Conservation (phyloP, 2,797 vertebrate species). For the Pygocentrus nattereri region DNA sequence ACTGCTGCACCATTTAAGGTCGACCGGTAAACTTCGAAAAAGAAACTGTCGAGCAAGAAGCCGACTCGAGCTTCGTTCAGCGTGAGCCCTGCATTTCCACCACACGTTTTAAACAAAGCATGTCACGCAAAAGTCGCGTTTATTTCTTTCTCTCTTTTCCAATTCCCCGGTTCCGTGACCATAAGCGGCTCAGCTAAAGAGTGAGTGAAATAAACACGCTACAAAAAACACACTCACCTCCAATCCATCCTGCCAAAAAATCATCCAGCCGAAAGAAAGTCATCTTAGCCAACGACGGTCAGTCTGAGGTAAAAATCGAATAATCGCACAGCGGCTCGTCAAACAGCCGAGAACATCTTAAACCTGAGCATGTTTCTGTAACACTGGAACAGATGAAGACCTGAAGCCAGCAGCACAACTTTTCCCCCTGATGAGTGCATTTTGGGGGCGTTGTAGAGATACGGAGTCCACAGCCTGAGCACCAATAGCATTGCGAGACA, state of each 20-base stretch:
- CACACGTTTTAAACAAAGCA: too few species aligned
- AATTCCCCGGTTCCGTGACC: too few species aligned
- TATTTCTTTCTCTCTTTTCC: not conserved
- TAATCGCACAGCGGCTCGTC: not conserved
- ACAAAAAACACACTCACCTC: constrained; percentile 80
- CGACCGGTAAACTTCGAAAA: too few species aligned
- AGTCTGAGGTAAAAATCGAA: not conserved
- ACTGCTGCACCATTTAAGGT: too few species aligned
- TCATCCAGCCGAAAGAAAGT: constrained; percentile 84
- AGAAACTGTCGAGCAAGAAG: too few species aligned
- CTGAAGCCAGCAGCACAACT: not conserved
- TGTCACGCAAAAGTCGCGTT: too few species aligned
- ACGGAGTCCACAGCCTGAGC: constrained; percentile 10
- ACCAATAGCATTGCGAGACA: not conserved
- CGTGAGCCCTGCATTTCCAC: too few species aligned
- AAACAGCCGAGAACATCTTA: not conserved
- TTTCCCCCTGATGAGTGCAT: constrained; percentile 16
- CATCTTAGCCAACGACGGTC: constrained; percentile 62
- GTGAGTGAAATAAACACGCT: not conserved
- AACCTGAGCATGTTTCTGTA: not conserved
- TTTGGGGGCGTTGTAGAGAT: not conserved
- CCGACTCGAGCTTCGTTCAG: too few species aligned
- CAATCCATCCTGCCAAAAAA: constrained; percentile 91
- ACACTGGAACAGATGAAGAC: not conserved
- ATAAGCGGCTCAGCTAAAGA: too few species aligned